Conservation (phyloP, 2,113 vertebrate species). For the Miniopterus natalensis region DNA sequence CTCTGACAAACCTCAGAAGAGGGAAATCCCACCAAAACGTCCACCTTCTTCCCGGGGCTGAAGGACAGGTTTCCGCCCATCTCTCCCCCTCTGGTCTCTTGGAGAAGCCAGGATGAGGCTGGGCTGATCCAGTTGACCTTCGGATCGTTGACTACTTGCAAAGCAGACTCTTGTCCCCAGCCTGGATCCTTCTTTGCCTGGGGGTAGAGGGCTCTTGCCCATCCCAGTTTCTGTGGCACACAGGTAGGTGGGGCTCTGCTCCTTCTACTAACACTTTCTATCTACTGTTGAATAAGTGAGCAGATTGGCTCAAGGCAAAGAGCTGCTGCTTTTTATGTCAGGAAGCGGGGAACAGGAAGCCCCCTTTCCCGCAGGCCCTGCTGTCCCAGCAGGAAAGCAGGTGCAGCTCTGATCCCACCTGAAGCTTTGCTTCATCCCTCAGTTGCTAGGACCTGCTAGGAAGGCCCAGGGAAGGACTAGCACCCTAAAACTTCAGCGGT, state of each 20-base stretch:
- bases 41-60: not conserved
- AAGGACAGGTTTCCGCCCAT: not conserved
- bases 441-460: not conserved
- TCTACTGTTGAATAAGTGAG: not conserved
- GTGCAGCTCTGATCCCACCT: not conserved
- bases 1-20: not conserved
- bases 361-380: not conserved
- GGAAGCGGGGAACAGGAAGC: not conserved
- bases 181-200: not conserved
- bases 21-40: not conserved
- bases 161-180: not conserved
- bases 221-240: not conserved
- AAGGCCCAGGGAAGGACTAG: not conserved
- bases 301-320: not conserved
- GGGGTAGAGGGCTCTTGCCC: fast-evolving
- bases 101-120: not conserved
- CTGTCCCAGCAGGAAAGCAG: not conserved
- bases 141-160: not conserved
- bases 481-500: not conserved
- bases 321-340: not conserved
- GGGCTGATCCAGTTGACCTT: not conserved
- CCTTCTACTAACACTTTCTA: not conserved
- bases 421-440: not conserved
- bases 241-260: too few relatives aligned
- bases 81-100: not conserved